Conservation (phyloP, 2,888 invertebrate species). For the Keiferia lycopersicella region DNA sequence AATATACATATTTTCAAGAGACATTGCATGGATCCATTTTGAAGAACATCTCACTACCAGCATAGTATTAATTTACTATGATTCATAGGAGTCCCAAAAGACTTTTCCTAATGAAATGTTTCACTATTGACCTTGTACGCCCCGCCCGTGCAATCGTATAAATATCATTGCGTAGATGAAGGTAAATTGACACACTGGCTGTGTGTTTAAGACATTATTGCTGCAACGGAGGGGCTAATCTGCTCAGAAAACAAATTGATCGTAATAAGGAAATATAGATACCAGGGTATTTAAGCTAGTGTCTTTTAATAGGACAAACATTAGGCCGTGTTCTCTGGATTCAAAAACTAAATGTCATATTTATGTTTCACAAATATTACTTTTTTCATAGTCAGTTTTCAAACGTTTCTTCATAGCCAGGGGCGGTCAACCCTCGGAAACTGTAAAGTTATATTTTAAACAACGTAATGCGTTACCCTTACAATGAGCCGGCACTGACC, state of each 20-base stretch:
- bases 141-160: slow-evolving; percentile 34
- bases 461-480: slow-evolving; percentile 53
- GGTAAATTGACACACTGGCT: slow-evolving; percentile 32
- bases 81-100: slow-evolving; percentile 12
- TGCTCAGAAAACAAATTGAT: slow-evolving; percentile 13
- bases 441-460: slow-evolving; percentile 72
- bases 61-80: not conserved
- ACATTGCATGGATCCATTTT: not conserved
- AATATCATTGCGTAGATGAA: slow-evolving; percentile 36
- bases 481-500: slow-evolving; percentile 56
- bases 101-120: slow-evolving; percentile 16
- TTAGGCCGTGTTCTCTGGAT: not conserved
- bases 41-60: not conserved
- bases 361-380: too few relatives aligned
- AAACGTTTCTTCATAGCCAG: slow-evolving; percentile 27
- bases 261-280: slow-evolving; percentile 20
- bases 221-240: not conserved
- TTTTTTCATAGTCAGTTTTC: not conserved
- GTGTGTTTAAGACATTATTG: slow-evolving; percentile 26
- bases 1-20: not conserved
- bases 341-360: not conserved
- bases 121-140: slow-evolving; percentile 18
- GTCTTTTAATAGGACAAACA: not conserved
- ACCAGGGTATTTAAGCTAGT: too few relatives aligned
- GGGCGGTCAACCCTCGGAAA: slow-evolving; percentile 58